phyloP scores from a whole-genome alignment of 1,140 invertebrate genomes.

The Drosophila virilis region DNA sequence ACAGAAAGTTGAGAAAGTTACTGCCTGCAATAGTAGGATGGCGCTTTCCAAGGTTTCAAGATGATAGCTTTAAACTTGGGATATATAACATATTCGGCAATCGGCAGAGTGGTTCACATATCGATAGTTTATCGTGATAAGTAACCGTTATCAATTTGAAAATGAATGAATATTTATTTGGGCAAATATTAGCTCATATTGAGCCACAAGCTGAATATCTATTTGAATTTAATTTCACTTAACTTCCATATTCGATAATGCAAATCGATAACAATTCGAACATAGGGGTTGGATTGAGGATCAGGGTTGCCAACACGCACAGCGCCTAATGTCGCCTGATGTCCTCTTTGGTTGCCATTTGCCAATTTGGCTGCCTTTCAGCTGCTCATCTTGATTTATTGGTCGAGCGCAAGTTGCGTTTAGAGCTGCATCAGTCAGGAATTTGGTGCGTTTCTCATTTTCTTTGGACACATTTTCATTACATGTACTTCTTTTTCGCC shows the following conservation, averaged over 20 bases:
- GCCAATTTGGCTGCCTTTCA: no score
- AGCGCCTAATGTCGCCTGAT: conserved; percentile 42
- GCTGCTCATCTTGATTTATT: conserved; percentile 34
- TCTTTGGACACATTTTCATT: conserved; percentile 45
- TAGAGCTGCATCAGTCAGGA: conserved; percentile 24
- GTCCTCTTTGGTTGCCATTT: conserved; percentile 39
- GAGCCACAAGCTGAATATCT: background rate
- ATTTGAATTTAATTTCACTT: background rate
- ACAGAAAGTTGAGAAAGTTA: no score
- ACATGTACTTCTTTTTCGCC: conserved; percentile 52
- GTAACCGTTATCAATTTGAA: no score
- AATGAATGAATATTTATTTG: no score
- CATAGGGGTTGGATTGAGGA: background rate
- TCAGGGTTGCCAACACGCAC: background rate
- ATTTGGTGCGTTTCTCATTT: background rate
- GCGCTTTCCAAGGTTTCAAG: no score
- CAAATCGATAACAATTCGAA: background rate
- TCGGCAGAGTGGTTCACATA: no score
- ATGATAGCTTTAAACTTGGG: no score
- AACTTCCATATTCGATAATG: background rate
- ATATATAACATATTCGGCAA: no score
- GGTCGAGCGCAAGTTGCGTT: conserved; percentile 29
- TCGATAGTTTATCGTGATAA: no score
- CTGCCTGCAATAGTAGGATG: no score
- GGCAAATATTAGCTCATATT: background rate